Evolutionary conservation across 2,113 vertebrate genomes (phyloP).

Genomic region (Tinamus guttatus): DNA sequence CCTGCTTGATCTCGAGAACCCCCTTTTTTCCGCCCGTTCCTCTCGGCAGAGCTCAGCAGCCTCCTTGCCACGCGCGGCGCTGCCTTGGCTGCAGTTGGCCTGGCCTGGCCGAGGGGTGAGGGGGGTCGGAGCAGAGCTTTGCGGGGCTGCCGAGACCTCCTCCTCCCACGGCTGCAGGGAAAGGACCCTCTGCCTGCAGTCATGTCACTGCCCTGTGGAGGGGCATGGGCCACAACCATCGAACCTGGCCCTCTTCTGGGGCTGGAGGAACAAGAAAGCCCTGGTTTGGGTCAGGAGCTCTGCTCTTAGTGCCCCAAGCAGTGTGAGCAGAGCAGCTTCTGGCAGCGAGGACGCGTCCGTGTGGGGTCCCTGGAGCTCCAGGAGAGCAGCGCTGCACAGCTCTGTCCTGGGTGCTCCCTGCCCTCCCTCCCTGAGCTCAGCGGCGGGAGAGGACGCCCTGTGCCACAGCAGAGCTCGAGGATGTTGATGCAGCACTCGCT

Average conservation of each 20-base stretch:
- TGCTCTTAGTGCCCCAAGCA: neutral
- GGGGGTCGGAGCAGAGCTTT: neutral
- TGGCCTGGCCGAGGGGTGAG: rapidly evolving
- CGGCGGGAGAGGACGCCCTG: neutral
- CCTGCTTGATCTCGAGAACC: neutral
- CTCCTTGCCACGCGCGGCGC: neutral
- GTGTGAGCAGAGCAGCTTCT: neutral
- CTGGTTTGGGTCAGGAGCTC: neutral
- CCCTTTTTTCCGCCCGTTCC: neutral
- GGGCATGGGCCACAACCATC: neutral
- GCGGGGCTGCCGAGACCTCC: neutral
- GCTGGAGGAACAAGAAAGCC: neutral
- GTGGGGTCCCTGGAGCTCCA: neutral
- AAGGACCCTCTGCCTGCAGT: neutral
- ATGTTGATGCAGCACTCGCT: neutral
- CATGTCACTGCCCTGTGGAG: neutral
- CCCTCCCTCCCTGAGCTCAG: neutral
- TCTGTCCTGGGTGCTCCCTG: rapidly evolving
- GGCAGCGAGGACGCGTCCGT: rapidly evolving
- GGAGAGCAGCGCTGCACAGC: neutral
- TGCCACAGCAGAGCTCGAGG: neutral
- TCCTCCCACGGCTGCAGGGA: neutral
- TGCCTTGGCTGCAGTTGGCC: rapidly evolving
- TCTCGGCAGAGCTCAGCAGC: neutral
- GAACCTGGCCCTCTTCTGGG: neutral